Evolutionary conservation across 2,113 vertebrate species (phyloP).

Genomic region (Morone chrysops): DNA sequence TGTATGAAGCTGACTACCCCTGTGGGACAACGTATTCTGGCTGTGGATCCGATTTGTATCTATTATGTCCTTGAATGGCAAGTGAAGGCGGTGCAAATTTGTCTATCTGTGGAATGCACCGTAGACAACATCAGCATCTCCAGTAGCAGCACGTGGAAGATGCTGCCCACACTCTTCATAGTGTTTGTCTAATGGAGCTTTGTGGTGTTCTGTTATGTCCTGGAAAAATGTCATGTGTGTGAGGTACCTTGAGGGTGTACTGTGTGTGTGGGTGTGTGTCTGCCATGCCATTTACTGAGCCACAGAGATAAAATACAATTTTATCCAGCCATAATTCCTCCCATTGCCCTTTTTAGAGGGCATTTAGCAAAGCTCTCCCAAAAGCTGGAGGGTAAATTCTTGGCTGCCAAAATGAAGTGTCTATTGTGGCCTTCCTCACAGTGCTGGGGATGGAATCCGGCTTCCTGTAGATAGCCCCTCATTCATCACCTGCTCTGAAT

Average conservation of each 20-base stretch:
- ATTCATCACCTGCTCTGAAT: slow-evolving; percentile 98
- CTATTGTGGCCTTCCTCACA: slow-evolving; percentile 90
- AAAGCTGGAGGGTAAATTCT: slow-evolving; percentile 90
- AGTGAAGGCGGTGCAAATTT: slow-evolving; percentile 28
- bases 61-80: slow-evolving; percentile 22
- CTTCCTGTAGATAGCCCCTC: slow-evolving; percentile 90
- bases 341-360: slow-evolving; percentile 6
- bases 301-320: slow-evolving; percentile 36
- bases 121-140: slow-evolving; percentile 15
- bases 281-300: slow-evolving; percentile 15
- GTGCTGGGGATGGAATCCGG: slow-evolving; percentile 83
- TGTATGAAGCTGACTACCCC: slow-evolving; percentile 38
- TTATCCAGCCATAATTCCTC: slow-evolving; percentile 44
- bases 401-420: slow-evolving; percentile 89
- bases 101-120: slow-evolving; percentile 34
- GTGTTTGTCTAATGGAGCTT: slow-evolving; percentile 13
- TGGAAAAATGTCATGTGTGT: neutral
- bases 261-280: neutral
- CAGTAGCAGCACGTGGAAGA: slow-evolving; percentile 32
- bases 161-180: slow-evolving; percentile 4
- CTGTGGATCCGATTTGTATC: slow-evolving; percentile 50
- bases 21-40: slow-evolving; percentile 32
- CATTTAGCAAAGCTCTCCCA: slow-evolving; percentile 81
- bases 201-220: slow-evolving; percentile 3
- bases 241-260: neutral